Evolutionary conservation across 2,888 invertebrate species (phyloP).

Genomic region (Hipparchia sbordonii): DNA sequence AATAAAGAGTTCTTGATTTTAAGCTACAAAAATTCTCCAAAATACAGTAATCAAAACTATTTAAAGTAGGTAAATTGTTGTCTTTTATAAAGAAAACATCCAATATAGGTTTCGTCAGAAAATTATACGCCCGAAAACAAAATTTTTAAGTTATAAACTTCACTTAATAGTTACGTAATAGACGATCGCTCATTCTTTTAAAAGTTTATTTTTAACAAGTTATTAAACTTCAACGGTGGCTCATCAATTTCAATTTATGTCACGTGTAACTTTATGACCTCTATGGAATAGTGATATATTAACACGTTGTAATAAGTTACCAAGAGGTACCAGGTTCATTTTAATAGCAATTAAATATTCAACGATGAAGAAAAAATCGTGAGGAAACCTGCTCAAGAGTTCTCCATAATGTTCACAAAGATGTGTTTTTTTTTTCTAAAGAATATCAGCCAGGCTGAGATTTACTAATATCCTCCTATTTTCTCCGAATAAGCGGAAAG

Average conservation of each 20-base stretch:
- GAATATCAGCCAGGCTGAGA: too few relatives aligned
- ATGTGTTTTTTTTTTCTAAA: too few relatives aligned
- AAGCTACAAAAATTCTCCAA: background rate
- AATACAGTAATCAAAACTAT: background rate
- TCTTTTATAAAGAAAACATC: constrained; percentile 3
- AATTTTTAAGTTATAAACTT: constrained; percentile 27
- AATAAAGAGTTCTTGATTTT: too few relatives aligned
- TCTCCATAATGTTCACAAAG: too few relatives aligned
- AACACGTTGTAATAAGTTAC: too few relatives aligned
- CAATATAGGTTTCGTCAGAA: constrained; percentile 22
- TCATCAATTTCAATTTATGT: constrained; percentile 60
- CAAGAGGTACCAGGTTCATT: too few relatives aligned
- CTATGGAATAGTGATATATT: background rate
- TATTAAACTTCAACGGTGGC: constrained; percentile 46
- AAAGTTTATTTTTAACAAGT: constrained; percentile 46
- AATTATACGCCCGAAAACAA: constrained; percentile 11
- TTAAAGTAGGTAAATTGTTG: background rate
- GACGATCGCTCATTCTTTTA: constrained; percentile 48
- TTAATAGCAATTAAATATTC: too few relatives aligned
- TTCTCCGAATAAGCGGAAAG: too few relatives aligned
- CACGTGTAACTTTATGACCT: constrained; percentile 24
- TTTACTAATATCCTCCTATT: too few relatives aligned
- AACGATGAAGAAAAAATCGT: too few relatives aligned
- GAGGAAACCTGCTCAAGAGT: too few relatives aligned
- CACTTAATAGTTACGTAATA: constrained; percentile 29